Base-by-base conservation (phyloP, 2,797 vertebrate species). In the Catostomus latipinnis region DNA sequence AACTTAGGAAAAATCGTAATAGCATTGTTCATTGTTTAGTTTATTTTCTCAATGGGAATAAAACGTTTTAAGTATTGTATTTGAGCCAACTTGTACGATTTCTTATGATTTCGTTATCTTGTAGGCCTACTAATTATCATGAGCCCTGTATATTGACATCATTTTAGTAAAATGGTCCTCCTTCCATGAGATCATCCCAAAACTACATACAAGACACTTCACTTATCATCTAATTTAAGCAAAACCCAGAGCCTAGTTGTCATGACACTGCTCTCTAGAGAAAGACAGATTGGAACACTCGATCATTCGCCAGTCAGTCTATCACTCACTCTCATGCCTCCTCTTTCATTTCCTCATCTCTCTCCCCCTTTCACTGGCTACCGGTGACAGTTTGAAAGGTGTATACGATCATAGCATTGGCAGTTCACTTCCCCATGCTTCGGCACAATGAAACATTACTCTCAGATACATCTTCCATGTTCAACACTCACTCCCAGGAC, bases 381-480 rank as follows among this genome's bases (percentile, higher is more conserved):
- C 83, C 85, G 90, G 82, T 86, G 94, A 91, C 84, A 18, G 83
- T 81, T 71, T 86, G 88, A 92, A 90, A 88, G 88, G 87, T 87
- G 82, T 88, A 86, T 89, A 83, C 83, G 84, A 0, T 2, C 80
- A 80, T 54, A 71, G 83, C 79, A 87, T 70, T 88, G 88, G 89
- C 83, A 69, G 86, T 78, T 76, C 86, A 84, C 86, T 86, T 90
- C 34, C 87, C 75, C 84, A 70, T 54, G 78, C 86, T 56, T 77
- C 76, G 85, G 85, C 83, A 58, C 12, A 80, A 90, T 79, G 87
- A 88, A 72, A 85, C 83, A 94, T 91, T 88, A 91, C 84, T 94
- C 89, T 87, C 88, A 91, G 90, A 95, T 95, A 90, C 93, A 90
- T 93, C 92, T 92, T 92, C 91, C 89, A 85, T 89, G 93, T 90